phyloP scores from a whole-genome alignment of 1,140 invertebrate species.

The Zaprionus nigranus region DNA sequence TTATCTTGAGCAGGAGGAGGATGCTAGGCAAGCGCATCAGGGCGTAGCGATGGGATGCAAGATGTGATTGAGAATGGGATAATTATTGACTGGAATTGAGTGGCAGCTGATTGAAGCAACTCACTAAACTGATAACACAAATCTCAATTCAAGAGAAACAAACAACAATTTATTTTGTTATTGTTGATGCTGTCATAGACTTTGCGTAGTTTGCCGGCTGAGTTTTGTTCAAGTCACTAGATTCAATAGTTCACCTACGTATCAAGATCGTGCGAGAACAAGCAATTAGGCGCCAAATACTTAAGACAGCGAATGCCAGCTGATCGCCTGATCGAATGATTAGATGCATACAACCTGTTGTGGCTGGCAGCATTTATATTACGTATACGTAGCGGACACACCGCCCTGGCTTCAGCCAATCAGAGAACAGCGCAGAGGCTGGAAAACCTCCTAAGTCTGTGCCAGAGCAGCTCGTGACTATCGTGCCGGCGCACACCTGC shows the following conservation, averaged over 20 bases:
- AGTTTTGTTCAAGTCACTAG: no score
- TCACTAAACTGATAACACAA: conserved; percentile 18
- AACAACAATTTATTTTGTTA: background rate
- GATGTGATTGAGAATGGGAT: background rate
- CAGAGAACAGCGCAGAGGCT: background rate
- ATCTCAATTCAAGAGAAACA: background rate
- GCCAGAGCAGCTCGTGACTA: background rate
- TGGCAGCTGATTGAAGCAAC: conserved; percentile 10
- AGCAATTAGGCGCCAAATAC: conserved; percentile 1
- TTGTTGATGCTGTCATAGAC: background rate
- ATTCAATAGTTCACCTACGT: background rate
- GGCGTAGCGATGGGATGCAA: background rate
- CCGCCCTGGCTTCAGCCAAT: conserved; percentile 40
- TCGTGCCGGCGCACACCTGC: background rate
- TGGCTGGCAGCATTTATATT: conserved; percentile 20
- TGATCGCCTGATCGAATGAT: background rate
- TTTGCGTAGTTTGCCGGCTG: no score
- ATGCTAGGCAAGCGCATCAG: conserved; percentile 1
- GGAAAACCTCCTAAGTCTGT: background rate
- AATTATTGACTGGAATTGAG: background rate
- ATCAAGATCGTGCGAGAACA: background rate
- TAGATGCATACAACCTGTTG: conserved; percentile 20
- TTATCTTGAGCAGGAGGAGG: conserved; percentile 4
- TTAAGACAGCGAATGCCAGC: background rate
- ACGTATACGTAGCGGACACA: conserved; percentile 57